These are phyloP conservation scores for Caenorhabditis sp. DNA, from an alignment of 2,888 invertebrate genomes.

Conservation along the genomic window DNA sequence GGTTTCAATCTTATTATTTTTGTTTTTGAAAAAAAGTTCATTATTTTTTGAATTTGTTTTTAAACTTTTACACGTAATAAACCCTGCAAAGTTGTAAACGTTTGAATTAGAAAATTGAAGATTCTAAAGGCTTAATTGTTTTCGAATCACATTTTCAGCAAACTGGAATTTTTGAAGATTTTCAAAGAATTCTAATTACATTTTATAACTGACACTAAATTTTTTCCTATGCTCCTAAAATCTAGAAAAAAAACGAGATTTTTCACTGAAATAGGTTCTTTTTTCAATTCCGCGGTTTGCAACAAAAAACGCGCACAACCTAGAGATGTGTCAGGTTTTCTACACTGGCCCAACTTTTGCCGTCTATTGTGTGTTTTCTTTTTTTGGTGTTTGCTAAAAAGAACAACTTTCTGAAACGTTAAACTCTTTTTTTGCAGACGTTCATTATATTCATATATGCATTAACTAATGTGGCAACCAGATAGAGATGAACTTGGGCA, in stretches of 20 bases:
- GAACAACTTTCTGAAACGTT: not conserved
- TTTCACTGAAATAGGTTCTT: not conserved
- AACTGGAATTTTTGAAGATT: too few species aligned
- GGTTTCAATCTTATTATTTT: too few species aligned
- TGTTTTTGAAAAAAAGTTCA: too few species aligned
- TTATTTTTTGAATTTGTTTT: too few species aligned
- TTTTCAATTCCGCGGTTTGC: not conserved
- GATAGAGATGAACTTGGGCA: constrained; percentile 10
- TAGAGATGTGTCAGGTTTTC: not conserved
- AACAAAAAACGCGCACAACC: not conserved
- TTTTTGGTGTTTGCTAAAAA: not conserved
- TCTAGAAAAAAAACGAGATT: too few species aligned
- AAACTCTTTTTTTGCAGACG: not conserved
- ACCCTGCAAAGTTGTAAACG: too few species aligned
- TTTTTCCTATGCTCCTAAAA: too few species aligned
- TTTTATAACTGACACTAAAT: too few species aligned
- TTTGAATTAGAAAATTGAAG: not conserved
- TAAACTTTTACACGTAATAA: not conserved
- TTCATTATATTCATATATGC: not conserved
- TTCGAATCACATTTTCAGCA: too few species aligned
- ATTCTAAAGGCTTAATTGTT: too few species aligned
- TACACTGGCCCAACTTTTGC: not conserved
- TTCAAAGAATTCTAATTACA: too few species aligned
- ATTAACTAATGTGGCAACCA: constrained; percentile 8
- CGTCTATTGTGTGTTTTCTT: not conserved